Conservation (phyloP, 2,797 vertebrate genomes). For the Arrhamphus sclerolepis region DNA sequence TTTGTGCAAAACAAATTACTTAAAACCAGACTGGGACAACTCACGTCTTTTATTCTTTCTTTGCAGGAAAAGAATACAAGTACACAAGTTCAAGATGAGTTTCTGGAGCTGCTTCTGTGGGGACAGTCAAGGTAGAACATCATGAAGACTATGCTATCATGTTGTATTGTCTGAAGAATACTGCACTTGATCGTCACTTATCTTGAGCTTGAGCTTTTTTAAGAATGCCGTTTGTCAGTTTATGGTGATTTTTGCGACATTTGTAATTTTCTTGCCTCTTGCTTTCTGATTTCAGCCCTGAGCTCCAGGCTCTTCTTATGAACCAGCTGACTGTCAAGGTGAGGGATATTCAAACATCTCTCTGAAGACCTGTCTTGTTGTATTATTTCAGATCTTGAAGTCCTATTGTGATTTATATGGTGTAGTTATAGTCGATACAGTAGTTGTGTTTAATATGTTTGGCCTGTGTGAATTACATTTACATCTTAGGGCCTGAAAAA, state of each 20-base stretch:
- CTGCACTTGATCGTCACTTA: constrained; percentile 39
- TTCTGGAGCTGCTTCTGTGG: constrained; percentile 95
- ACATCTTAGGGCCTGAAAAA: constrained; percentile 91
- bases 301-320: constrained; percentile 96
- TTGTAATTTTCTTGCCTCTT: background rate
- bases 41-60: background rate
- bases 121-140: constrained; percentile 91
- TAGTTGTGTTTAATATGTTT: background rate
- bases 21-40: background rate
- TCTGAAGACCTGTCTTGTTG: background rate
- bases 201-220: too few relatives aligned
- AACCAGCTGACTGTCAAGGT: constrained; percentile 98
- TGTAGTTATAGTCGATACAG: background rate
- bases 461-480: background rate
- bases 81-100: constrained; percentile 98
- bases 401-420: background rate
- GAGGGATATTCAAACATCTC: constrained; percentile 1
- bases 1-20: too few relatives aligned
- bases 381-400: background rate
- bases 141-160: background rate
- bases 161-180: constrained; percentile 14
- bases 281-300: constrained; percentile 80
- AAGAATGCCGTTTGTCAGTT: too few relatives aligned
- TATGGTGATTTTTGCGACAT: background rate
- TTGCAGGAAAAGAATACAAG: constrained; percentile 94